Conservation (phyloP, 2,113 vertebrate species). For the Hippocampus comes region DNA sequence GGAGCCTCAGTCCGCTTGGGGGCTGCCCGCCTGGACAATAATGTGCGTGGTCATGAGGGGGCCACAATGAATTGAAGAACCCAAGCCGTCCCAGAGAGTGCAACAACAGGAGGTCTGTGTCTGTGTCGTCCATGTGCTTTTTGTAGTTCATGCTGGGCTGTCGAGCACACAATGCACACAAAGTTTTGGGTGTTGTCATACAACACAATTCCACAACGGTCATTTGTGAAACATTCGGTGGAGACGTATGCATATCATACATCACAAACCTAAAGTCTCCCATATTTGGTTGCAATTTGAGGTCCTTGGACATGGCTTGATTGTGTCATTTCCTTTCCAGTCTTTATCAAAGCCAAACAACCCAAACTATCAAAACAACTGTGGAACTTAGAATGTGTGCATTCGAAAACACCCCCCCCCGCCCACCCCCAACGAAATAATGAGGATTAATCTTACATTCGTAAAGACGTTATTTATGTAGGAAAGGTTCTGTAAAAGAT, state of each 20-base stretch:
- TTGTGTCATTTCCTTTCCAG: constrained; percentile 28
- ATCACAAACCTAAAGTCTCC: constrained; percentile 54
- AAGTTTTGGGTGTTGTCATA: constrained; percentile 45
- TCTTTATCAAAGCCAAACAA: constrained; percentile 26
- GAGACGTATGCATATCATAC: constrained; percentile 37
- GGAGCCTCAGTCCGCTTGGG: constrained; percentile 61
- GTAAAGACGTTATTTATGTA: neutral
- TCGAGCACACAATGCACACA: constrained; percentile 42
- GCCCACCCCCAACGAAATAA: neutral
- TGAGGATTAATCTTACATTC: neutral
- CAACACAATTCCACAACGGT: constrained; percentile 48
- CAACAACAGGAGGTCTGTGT: constrained; percentile 36
- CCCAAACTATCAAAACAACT: neutral
- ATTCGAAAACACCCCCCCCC: neutral
- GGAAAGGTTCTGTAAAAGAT: neutral
- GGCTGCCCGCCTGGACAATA: constrained; percentile 55
- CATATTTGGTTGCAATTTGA: constrained; percentile 54
- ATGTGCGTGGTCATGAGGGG: constrained; percentile 60
- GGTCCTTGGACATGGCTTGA: constrained; percentile 42
- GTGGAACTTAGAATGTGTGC: neutral
- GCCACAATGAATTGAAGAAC: constrained; percentile 60
- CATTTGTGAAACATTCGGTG: constrained; percentile 58
- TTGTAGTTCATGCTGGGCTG: constrained; percentile 30
- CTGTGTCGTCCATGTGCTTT: constrained; percentile 24
- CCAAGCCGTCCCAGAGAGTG: constrained; percentile 57